Conservation (phyloP, 2,888 invertebrate genomes). For the Villa cingulata region DNA sequence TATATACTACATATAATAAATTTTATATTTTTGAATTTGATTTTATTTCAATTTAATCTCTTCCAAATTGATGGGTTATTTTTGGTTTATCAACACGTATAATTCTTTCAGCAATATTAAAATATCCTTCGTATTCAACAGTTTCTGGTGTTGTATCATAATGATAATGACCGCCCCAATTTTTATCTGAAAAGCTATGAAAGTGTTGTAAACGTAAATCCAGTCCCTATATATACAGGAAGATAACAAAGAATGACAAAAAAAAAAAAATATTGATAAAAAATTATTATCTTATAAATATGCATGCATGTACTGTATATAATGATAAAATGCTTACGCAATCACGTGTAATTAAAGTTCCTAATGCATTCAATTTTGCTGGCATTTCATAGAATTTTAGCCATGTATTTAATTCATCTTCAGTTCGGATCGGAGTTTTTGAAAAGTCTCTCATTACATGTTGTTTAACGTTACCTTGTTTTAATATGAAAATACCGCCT, state of each 20-base stretch:
- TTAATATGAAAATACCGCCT: conserved; percentile 79
- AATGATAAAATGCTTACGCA: conserved; percentile 45
- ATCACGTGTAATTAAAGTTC: conserved; percentile 75
- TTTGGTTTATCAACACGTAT: conserved; percentile 62
- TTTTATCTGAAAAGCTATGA: conserved; percentile 75
- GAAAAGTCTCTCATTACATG: conserved; percentile 97
- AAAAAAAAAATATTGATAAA: too few species aligned
- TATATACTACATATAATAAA: too few species aligned
- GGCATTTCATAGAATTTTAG: conserved; percentile 81
- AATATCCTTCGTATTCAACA: conserved; percentile 85
- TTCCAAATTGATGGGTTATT: conserved; percentile 52
- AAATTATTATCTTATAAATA: too few species aligned
- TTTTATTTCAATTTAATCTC: conserved; percentile 45
- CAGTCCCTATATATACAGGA: conserved; percentile 53
- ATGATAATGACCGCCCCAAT: conserved; percentile 93
- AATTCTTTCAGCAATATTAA: conserved; percentile 60
- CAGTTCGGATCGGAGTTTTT: conserved; percentile 50
- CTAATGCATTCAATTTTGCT: conserved; percentile 76
- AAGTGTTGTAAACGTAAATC: conserved; percentile 92
- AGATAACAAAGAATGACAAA: too few species aligned
- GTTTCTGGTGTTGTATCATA: conserved; percentile 78
- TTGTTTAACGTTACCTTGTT: conserved; percentile 68
- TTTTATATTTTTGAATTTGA: too few species aligned
- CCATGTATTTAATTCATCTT: conserved; percentile 72
- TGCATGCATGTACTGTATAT: too few species aligned